Evolutionary conservation across 2,888 invertebrate species (phyloP).

Genomic region (Phalera bucephala): DNA sequence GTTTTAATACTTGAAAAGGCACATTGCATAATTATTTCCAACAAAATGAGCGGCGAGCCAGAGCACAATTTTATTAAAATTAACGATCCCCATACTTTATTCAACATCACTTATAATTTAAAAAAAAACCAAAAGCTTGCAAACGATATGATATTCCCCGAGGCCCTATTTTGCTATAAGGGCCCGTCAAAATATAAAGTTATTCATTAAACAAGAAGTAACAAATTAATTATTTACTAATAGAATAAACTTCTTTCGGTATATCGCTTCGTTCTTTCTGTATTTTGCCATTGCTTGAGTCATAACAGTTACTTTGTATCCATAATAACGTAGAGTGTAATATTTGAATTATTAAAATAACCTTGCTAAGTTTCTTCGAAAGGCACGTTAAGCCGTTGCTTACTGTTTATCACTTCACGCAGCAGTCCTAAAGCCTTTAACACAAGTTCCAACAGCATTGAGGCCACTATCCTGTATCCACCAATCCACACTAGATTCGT

Average conservation of each 20-base stretch:
- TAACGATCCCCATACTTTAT: constrained; percentile 34
- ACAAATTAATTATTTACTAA: constrained; percentile 30
- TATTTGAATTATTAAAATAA: no score
- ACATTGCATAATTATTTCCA: constrained; percentile 24
- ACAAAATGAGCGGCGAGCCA: constrained; percentile 18
- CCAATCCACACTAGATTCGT: no score
- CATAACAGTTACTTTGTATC: no score
- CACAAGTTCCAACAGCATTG: no score
- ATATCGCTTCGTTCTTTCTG: constrained; percentile 8
- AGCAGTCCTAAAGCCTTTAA: no score
- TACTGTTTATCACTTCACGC: no score
- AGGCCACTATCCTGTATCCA: no score
- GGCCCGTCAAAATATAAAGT: constrained; percentile 27
- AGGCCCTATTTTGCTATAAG: constrained; percentile 20
- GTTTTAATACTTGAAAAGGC: constrained; percentile 13
- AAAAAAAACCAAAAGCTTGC: constrained; percentile 18
- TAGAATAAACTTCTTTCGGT: constrained; percentile 19
- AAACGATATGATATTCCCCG: constrained; percentile 25
- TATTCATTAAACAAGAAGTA: constrained; percentile 29
- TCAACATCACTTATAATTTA: constrained; percentile 25
- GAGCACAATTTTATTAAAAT: constrained; percentile 32
- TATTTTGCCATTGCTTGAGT: no score
- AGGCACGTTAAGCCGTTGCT: no score
- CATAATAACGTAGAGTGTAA: no score
- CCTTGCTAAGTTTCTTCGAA: no score